Evolutionary conservation across 2,888 invertebrate genomes (phyloP).

Genomic region (Mythimna vitellina): DNA sequence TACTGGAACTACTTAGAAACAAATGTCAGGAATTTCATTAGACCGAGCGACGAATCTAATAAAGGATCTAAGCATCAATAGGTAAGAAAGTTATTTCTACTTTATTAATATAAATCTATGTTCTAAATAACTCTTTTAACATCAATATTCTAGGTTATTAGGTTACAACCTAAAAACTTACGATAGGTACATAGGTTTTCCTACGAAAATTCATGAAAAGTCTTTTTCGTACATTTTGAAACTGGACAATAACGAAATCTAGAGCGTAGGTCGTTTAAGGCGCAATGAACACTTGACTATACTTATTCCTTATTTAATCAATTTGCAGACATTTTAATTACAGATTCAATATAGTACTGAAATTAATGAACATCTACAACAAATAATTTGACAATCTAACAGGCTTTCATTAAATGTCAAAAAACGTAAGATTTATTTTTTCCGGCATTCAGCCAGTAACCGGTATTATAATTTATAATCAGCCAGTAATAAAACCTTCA

Average conservation of each 20-base stretch:
- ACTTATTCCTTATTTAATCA: not conserved
- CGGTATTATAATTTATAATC: constrained; percentile 5
- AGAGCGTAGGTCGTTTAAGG: too few species aligned
- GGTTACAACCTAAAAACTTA: constrained; percentile 25
- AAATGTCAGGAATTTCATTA: not conserved
- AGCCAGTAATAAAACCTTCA: constrained; percentile 30
- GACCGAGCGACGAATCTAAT: not conserved
- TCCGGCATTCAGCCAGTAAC: not conserved
- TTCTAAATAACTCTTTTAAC: not conserved
- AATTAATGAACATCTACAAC: not conserved
- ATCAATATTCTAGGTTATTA: not conserved
- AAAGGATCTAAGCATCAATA: not conserved
- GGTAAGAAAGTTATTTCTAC: not conserved
- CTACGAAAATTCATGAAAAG: constrained; percentile 4
- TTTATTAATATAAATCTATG: too few species aligned
- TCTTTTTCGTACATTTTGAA: constrained; percentile 20
- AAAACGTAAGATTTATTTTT: constrained; percentile 19
- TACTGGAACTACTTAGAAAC: not conserved
- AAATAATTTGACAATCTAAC: constrained; percentile 14
- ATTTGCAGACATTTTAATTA: not conserved
- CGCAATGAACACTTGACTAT: not conserved
- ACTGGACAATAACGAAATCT: not conserved
- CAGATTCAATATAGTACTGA: not conserved
- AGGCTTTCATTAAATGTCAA: constrained; percentile 17
- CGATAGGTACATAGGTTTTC: constrained; percentile 6